Conservation (phyloP, 2,113 vertebrate species). For the Anarhynchus alexandrinus region DNA sequence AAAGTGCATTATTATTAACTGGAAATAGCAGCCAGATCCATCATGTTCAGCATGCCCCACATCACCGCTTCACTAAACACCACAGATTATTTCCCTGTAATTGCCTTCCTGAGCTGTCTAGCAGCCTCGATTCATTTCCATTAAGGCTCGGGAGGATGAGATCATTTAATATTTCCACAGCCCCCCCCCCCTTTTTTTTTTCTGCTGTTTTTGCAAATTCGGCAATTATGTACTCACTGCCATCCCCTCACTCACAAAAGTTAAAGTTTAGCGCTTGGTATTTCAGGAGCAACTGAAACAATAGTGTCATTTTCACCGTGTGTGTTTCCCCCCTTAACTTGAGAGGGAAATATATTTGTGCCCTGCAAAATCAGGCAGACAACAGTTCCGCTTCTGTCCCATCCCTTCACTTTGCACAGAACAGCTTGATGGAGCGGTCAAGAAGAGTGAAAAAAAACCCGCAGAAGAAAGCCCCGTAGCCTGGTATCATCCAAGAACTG, state of each 20-base stretch:
- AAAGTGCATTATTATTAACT: constrained; percentile 56
- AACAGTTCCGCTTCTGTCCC: not conserved
- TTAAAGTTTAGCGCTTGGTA: not conserved
- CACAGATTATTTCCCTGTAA: constrained; percentile 67
- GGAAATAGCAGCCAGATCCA: constrained; percentile 60
- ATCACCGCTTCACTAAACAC: constrained; percentile 59
- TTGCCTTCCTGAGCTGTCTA: constrained; percentile 64
- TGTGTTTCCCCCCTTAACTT: not conserved
- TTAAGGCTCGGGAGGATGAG: constrained; percentile 40
- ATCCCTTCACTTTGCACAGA: not conserved
- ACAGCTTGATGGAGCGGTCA: not conserved
- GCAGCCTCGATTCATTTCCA: constrained; percentile 61
- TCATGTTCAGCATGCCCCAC: constrained; percentile 64
- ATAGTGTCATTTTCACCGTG: not conserved
- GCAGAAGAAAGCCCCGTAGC: not conserved
- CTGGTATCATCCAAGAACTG: not conserved
- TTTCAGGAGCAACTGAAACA: not conserved
- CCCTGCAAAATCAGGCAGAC: not conserved
- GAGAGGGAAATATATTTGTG: not conserved
- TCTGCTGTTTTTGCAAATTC: not conserved
- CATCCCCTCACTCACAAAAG: not conserved
- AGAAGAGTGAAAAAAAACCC: not conserved
- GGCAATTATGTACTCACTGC: not conserved
- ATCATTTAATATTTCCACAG: constrained; percentile 16
- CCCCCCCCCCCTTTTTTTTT: not conserved